A percentile compares a stretch with the other conserved stretches of the same genome.
These are phyloP conservation scores for Scaptomyza hsui DNA, from an alignment of 1,140 invertebrate species.

Conservation along the genomic window DNA sequence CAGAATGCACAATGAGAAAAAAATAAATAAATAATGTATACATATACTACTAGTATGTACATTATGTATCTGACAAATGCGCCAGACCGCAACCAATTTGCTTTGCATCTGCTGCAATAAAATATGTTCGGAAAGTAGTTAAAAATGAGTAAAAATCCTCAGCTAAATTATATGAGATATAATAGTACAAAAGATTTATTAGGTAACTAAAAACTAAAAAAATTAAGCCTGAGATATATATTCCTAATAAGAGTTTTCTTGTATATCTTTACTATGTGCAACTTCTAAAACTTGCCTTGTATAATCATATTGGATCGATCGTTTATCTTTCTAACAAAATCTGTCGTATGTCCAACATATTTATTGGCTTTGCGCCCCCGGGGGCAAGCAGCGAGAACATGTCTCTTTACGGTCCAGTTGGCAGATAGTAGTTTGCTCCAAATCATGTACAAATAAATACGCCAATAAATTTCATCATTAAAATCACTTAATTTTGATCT, in stretches of 20 bases:
- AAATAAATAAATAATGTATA: too few species aligned
- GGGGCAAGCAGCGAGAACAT: not conserved
- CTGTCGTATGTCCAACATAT: constrained; percentile 53
- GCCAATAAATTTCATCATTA: constrained; percentile 69
- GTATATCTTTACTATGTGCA: not conserved
- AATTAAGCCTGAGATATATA: too few species aligned
- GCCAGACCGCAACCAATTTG: constrained; percentile 12
- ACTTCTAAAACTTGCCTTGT: not conserved
- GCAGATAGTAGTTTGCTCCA: constrained; percentile 35
- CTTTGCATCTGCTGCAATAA: too few species aligned
- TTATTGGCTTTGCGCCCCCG: constrained; percentile 43
- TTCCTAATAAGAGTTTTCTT: not conserved
- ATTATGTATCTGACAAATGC: constrained; percentile 5
- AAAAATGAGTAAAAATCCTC: too few species aligned
- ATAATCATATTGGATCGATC: constrained; percentile 9
- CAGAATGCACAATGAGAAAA: too few species aligned
- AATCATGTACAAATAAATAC: constrained; percentile 62
- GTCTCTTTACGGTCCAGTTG: constrained; percentile 11
- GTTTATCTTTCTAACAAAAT: constrained; percentile 46
- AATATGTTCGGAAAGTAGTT: too few species aligned
- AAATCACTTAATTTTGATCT: constrained; percentile 69
- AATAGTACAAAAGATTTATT: too few species aligned
- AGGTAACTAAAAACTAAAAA: too few species aligned
- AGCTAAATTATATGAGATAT: too few species aligned
- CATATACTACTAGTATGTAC: too few species aligned